These are phyloP conservation scores for Drosophila suboccidentalis DNA, from an alignment of 2,888 invertebrate genomes.

Conservation along the genomic window DNA sequence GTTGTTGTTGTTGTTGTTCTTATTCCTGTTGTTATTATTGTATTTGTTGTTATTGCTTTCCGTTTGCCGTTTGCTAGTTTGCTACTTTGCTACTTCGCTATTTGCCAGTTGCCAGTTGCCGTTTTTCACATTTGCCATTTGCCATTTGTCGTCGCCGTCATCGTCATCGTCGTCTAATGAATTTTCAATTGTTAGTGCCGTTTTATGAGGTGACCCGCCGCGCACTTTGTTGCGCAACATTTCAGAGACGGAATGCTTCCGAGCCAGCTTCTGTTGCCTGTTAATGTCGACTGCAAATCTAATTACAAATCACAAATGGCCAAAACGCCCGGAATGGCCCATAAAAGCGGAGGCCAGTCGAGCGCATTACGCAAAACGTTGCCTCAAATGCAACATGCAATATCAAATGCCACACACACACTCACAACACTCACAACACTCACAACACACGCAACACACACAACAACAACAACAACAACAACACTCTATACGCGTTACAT, in stretches of 20 bases:
- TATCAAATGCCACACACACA: slow-evolving; percentile 24
- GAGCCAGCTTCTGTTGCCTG: slow-evolving; percentile 44
- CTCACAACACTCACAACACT: slow-evolving; percentile 15
- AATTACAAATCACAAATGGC: slow-evolving; percentile 79
- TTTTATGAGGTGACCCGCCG: slow-evolving; percentile 76
- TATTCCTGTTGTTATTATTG: neutral
- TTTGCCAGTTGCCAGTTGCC: slow-evolving; percentile 32
- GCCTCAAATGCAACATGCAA: slow-evolving; percentile 58
- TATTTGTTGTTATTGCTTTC: slow-evolving; percentile 13
- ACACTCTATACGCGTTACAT: slow-evolving; percentile 30
- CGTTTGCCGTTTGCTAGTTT: neutral
- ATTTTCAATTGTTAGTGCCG: slow-evolving; percentile 77
- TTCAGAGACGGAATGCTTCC: slow-evolving; percentile 24
- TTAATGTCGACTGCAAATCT: slow-evolving; percentile 65
- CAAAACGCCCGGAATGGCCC: slow-evolving; percentile 71
- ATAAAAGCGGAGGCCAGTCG: slow-evolving; percentile 68
- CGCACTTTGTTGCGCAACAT: slow-evolving; percentile 75
- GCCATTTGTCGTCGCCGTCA: slow-evolving; percentile 33
- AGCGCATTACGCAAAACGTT: slow-evolving; percentile 76
- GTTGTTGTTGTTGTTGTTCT: neutral
- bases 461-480: neutral
- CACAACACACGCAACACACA: slow-evolving; percentile 3
- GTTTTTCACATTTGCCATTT: no score
- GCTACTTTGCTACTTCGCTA: slow-evolving; percentile 8
- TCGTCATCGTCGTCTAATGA: slow-evolving; percentile 62